Base-by-base conservation (phyloP, 1,140 invertebrate species). In the Pinna nobilis region DNA sequence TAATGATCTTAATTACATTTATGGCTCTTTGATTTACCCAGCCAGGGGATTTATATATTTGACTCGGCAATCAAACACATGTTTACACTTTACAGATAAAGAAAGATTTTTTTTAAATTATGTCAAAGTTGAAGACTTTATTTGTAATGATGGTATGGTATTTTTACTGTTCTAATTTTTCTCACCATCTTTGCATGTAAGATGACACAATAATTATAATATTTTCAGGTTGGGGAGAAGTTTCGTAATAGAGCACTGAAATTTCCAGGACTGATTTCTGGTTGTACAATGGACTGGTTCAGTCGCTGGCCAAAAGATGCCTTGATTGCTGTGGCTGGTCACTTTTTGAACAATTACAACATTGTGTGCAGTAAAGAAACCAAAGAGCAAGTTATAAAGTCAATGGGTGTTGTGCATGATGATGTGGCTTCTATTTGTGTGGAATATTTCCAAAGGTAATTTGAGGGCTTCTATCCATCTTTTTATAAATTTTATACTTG, bases 241-340 rank as follows among this genome's bases (percentile, higher is more conserved):
- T 90, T 90, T 53, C 79, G 88, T 28, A 95, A 93, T 93, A 82
- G 97, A 74, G 95, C 97, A 3, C 91, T 98, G 82, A 93, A 96
- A 82, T 99, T 99, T 88, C 97, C 97, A 11, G 97, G 96, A 39
- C 89, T 99, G 20, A 97, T 98, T 80, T 97, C 96, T 51, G 97
- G 97, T 32, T 98, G 97, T 86, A 98, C 97, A 0, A 96, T 98
- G 76, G 96, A 98, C 87, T 99, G 97, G 97, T 98, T 98, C 82
- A 96, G 97, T 86, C 94, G 95, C 25, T 98, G 97, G 97, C 97
- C 97, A 1, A 94, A 94, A 87, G 96, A 98, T 90, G 97, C 97
- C 50, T 89, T 99, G 30, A 93, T 98, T 33, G 92, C 94, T 51
- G 97, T 99, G 11, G 96, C 97, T 4, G 91, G 93, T 85, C 96